These are phyloP conservation scores for Hylia prasina DNA, from an alignment of 2,113 vertebrate genomes.

Conservation along the genomic window DNA sequence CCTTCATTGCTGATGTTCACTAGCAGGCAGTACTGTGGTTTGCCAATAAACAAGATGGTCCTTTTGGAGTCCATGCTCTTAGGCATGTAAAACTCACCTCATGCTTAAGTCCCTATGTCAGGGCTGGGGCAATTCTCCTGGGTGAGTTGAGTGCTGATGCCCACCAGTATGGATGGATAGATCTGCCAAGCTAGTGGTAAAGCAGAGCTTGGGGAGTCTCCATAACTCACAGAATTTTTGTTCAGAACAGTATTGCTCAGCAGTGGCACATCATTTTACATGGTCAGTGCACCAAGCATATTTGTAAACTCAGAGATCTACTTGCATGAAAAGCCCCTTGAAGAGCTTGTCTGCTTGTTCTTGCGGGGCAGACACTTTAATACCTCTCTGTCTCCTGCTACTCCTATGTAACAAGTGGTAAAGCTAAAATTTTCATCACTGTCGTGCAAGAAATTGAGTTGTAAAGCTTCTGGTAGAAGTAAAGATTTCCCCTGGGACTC, in stretches of 20 bases:
- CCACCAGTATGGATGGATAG: background rate
- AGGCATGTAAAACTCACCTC: background rate
- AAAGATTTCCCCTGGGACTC: background rate
- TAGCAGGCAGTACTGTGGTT: background rate
- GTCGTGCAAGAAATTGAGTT: background rate
- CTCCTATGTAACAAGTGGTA: background rate
- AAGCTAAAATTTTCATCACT: background rate
- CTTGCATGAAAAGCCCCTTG: background rate
- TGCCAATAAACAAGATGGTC: background rate
- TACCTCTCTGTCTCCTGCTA: background rate
- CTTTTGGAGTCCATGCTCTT: background rate
- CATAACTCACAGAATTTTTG: background rate
- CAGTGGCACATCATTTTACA: background rate
- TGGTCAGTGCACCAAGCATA: background rate
- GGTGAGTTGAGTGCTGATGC: accelerated
- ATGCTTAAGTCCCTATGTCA: background rate
- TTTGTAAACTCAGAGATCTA: background rate
- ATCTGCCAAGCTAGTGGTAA: background rate
- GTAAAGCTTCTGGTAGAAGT: background rate
- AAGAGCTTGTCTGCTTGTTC: background rate
- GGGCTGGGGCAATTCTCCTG: background rate
- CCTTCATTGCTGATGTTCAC: background rate
- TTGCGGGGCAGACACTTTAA: background rate
- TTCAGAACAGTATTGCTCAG: background rate
- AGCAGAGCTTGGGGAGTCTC: background rate